Percentiles rank a stretch among this genome's conserved stretches.
Evolutionary conservation across 2,888 invertebrate genomes (phyloP).

Genomic region (Malthinus flaveolus): DNA sequence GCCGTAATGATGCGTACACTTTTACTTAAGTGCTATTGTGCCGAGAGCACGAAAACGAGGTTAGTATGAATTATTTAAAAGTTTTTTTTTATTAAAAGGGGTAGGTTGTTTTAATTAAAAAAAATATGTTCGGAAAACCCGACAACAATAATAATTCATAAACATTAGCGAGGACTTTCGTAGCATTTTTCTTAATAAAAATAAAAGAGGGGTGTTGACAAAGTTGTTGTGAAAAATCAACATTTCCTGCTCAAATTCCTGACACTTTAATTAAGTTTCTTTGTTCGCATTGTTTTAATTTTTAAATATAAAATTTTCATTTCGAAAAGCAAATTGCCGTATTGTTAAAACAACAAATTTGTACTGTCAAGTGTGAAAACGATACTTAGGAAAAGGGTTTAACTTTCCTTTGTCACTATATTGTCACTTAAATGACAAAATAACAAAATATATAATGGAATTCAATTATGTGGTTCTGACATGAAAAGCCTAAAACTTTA

Average conservation of each 20-base stretch:
- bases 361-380: conserved; percentile 14
- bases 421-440: conserved; percentile 25
- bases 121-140: background rate
- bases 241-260: too few species aligned
- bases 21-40: background rate
- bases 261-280: too few species aligned
- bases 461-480: conserved; percentile 31
- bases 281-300: too few species aligned
- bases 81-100: too few species aligned
- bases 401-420: conserved; percentile 17
- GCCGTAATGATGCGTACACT: too few species aligned
- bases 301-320: too few species aligned
- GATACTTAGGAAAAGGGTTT: conserved; percentile 16
- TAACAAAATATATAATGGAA: conserved; percentile 32
- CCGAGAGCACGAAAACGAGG: background rate
- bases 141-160: background rate
- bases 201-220: too few species aligned
- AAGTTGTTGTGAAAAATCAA: too few species aligned
- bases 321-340: too few species aligned
- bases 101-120: too few species aligned
- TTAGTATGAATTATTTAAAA: conserved; percentile 6
- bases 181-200: too few species aligned
- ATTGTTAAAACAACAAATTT: conserved; percentile 15
- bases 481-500: conserved; percentile 2
- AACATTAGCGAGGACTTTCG: background rate